These are phyloP conservation scores for Melipona quadrifasciata DNA, from an alignment of 1,140 invertebrate species.

Conservation along the genomic window DNA sequence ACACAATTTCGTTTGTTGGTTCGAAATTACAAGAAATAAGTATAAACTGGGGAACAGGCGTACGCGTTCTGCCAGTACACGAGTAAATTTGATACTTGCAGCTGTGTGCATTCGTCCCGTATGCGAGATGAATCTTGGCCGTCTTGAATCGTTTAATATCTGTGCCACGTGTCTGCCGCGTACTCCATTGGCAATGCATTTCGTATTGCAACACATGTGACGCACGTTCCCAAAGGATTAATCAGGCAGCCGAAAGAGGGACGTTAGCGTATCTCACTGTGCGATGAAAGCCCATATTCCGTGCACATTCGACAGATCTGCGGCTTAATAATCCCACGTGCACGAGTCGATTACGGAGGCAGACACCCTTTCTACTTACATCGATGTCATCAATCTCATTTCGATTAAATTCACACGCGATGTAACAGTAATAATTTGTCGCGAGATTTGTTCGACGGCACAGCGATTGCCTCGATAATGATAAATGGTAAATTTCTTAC, in stretches of 20 bases:
- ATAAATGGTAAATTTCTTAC: too few relatives aligned
- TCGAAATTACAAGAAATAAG: too few relatives aligned
- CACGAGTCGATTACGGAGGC: not conserved
- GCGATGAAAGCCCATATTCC: not conserved
- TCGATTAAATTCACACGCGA: not conserved
- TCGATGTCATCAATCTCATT: not conserved
- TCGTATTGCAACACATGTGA: conserved; percentile 14
- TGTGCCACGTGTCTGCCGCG: not conserved
- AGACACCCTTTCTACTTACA: not conserved
- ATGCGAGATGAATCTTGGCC: not conserved
- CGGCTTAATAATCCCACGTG: not conserved
- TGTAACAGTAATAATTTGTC: not conserved
- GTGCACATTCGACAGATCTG: not conserved
- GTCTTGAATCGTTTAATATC: conserved; percentile 7
- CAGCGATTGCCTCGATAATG: too few relatives aligned
- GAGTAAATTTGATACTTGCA: not conserved
- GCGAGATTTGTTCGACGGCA: not conserved
- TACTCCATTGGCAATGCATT: conserved; percentile 27
- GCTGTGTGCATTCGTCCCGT: not conserved
- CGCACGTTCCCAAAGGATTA: conserved; percentile 29
- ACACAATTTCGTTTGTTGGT: not conserved
- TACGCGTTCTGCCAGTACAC: too few relatives aligned
- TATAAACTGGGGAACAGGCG: too few relatives aligned
- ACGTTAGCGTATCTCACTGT: conserved; percentile 6
- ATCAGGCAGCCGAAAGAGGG: conserved; percentile 25